Base-by-base conservation (phyloP, 2,113 vertebrate genomes). In the Ariopsis seemanni region DNA sequence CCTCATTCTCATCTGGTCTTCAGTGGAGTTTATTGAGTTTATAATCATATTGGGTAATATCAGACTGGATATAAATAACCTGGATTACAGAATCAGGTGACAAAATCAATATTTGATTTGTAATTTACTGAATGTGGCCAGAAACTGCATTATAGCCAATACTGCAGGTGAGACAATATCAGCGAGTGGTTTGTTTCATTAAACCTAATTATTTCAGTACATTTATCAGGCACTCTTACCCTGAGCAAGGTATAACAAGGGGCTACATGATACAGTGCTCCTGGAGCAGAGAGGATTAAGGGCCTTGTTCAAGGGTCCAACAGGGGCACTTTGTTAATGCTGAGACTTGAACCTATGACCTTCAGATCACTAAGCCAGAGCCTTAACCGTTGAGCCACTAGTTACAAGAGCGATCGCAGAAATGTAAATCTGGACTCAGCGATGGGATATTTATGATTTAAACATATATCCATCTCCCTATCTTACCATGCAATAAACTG, bases 1-100 rank as follows among this genome's bases (percentile, higher is more conserved):
- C 86, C 75, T 86, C 62, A 82, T 89, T 85, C 77, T 79, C 27
- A 85, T 87, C 87, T 67, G 67, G 75, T 85, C 77, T 85, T 62
- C 58, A 79, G 27, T 30, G 50, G 7, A 57, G 5, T 79, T 55
- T 17, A 53, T 7, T 63, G 58, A 86, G 25, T 30, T 55, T 1
- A 42, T 42, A 42, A 42, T 79, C 1, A 0, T 55, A 27, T 53
- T 20, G 14, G 7, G 25, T 4, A 17, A 14, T 55, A 53, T 53
- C 5, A 79, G 52, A 79, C 12, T 27, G n/a, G 52, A 79, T 79
- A 79, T 57, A 55, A 79, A 79, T 57, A 55, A 79, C 6, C 50
- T 53, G 52, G 52, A 79, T 55, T 55, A 79, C 7, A 14, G 14
- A 11, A 25, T 12, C 9, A 3, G 14, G 62, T 62, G 20, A 48